A percentile compares a stretch with the other conserved stretches of the same genome.
phyloP scores from a whole-genome alignment of 37 sponge, comb jelly and placozoan species.

The Tethya wilhelma region DNA sequence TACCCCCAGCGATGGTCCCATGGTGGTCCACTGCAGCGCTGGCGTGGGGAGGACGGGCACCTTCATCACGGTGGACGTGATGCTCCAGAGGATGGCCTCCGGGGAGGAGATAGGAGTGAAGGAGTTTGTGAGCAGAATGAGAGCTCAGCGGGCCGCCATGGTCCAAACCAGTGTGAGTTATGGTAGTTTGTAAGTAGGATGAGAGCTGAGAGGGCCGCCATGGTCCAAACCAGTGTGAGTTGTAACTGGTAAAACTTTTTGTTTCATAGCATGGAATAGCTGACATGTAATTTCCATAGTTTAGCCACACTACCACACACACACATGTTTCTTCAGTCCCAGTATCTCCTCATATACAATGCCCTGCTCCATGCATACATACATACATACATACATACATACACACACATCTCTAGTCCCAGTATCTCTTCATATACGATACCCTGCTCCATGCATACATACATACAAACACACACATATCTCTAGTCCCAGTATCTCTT shows the following conservation, averaged over 20 bases:
- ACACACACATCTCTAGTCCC: conserved; percentile 37
- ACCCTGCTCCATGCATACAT: conserved; percentile 20
- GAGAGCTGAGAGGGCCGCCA: conserved; percentile 63
- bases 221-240: conserved; percentile 71
- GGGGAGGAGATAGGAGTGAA: conserved; percentile 26
- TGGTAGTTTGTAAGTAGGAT: conserved; percentile 57
- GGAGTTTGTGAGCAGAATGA: conserved; percentile 60
- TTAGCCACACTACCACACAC: too few relatives aligned
- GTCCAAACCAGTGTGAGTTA: conserved; percentile 73
- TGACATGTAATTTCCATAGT: too few relatives aligned
- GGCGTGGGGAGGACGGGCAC: conserved; percentile 89
- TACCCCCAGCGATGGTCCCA: conserved; percentile 43
- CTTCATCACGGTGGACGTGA: conserved; percentile 60
- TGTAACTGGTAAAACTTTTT: too few relatives aligned
- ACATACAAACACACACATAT: too few relatives aligned
- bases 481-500: conserved; percentile 55
- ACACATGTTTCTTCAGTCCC: conserved; percentile 40
- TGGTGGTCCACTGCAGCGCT: conserved; percentile 88
- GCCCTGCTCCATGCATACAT: conserved; percentile 22
- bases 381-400: too few relatives aligned
- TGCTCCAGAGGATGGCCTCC: conserved; percentile 46
- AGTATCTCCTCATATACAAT: conserved; percentile 51
- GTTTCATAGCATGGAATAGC: not conserved
- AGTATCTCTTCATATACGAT: conserved; percentile 53
- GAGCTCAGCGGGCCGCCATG: conserved; percentile 67